These are phyloP conservation scores for Phoebastria nigripes DNA, from an alignment of 2,797 vertebrate species.

Conservation along the genomic window DNA sequence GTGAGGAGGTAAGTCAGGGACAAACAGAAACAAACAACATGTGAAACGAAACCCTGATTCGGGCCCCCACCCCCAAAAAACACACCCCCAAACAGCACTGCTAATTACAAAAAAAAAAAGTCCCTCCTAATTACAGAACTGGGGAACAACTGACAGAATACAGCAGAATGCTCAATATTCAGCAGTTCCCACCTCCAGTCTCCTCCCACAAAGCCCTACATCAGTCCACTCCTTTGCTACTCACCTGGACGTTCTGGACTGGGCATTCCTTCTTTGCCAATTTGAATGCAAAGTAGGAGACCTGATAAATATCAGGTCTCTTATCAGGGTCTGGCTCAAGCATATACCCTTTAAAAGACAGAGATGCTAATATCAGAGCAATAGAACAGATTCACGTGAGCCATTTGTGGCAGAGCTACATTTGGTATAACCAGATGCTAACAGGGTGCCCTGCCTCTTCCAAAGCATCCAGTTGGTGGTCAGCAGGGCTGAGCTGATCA, in stretches of 20 bases:
- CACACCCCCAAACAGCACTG: neutral
- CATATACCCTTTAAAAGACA: slow-evolving; percentile 87
- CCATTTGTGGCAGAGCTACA: neutral
- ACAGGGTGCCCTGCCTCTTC: neutral
- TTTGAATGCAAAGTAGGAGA: slow-evolving; percentile 95
- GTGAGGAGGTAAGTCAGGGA: neutral
- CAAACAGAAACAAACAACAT: neutral
- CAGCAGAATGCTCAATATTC: neutral
- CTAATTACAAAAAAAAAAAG: too few species aligned
- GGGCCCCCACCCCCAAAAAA: neutral
- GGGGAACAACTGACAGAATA: neutral
- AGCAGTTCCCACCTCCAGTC: neutral
- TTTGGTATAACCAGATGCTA: neutral
- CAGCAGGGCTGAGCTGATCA: neutral
- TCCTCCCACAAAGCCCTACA: neutral
- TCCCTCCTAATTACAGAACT: neutral
- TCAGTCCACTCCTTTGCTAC: neutral
- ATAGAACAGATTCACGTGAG: neutral
- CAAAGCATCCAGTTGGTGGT: rapidly evolving
- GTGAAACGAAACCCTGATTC: neutral
- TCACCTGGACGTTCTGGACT: slow-evolving; percentile 88
- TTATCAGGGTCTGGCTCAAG: slow-evolving; percentile 95
- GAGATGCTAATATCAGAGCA: neutral
- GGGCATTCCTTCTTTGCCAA: slow-evolving; percentile 89
- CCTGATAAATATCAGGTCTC: slow-evolving; percentile 96